phyloP scores from a whole-genome alignment of 2,888 invertebrate species.

The Clivina fossor region DNA sequence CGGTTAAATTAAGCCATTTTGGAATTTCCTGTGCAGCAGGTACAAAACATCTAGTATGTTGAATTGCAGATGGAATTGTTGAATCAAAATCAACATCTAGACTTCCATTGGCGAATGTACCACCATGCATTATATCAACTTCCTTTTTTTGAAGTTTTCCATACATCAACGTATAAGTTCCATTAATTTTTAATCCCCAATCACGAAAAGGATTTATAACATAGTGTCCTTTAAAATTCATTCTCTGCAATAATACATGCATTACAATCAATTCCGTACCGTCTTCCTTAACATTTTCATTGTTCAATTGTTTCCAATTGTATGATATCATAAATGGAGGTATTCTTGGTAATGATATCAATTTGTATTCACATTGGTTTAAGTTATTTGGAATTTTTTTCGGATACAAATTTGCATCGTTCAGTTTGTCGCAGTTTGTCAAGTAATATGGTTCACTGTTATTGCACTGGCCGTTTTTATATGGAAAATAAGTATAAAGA shows the following conservation, averaged over 20 bases:
- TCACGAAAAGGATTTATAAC: background rate
- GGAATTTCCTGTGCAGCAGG: slow-evolving; percentile 55
- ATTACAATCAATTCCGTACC: slow-evolving; percentile 16
- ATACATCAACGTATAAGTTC: slow-evolving; percentile 57
- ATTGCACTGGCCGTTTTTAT: no score
- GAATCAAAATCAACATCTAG: slow-evolving; percentile 59
- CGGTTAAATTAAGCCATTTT: slow-evolving; percentile 56
- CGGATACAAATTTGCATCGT: no score
- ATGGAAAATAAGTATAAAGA: no score
- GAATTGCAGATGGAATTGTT: slow-evolving; percentile 57
- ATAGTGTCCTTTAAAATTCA: slow-evolving; percentile 8
- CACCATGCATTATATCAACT: slow-evolving; percentile 58
- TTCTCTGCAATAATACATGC: background rate
- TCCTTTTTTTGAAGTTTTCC: slow-evolving; percentile 49
- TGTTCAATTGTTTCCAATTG: no score
- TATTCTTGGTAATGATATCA: no score
- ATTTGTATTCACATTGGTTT: no score
- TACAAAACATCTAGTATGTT: slow-evolving; percentile 60
- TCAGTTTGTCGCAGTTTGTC: no score
- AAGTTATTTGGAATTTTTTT: no score
- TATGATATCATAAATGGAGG: no score
- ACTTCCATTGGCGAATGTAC: slow-evolving; percentile 61
- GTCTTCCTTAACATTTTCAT: no score
- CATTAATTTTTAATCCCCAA: slow-evolving; percentile 54
- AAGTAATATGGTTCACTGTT: no score